These are phyloP conservation scores for Zaprionus camerounensis DNA, from an alignment of 1,140 invertebrate genomes.

Conservation along the genomic window DNA sequence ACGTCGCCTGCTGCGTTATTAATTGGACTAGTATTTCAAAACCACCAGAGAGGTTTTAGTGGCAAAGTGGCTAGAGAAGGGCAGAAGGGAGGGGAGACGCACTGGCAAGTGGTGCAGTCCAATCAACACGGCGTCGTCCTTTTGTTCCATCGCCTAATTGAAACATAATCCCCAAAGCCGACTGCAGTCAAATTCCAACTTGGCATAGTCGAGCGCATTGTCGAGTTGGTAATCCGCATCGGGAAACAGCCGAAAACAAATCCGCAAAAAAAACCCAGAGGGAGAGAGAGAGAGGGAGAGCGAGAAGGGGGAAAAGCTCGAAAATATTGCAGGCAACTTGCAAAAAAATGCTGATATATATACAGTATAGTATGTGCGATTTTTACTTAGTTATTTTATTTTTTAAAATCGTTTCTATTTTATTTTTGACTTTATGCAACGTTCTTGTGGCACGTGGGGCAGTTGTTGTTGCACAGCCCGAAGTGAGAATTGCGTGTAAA, in stretches of 20 bases:
- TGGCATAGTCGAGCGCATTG: constrained; percentile 48
- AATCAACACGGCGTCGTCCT: constrained; percentile 41
- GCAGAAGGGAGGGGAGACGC: background rate
- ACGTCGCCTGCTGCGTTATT: background rate
- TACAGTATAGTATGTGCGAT: background rate
- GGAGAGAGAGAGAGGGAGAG: background rate
- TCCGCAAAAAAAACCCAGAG: constrained; percentile 7
- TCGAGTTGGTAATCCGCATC: constrained; percentile 69
- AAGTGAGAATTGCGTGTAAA: constrained; percentile 72
- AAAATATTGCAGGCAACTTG: background rate
- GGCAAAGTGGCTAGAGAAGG: background rate
- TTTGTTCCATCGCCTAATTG: constrained; percentile 59
- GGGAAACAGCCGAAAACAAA: constrained; percentile 36
- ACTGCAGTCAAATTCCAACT: constrained; percentile 49
- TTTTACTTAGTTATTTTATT: constrained; percentile 13
- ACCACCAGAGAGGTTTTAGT: background rate
- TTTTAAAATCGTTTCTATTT: constrained; percentile 6
- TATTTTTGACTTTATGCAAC: background rate
- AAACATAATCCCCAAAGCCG: constrained; percentile 60
- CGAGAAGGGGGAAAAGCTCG: constrained; percentile 19
- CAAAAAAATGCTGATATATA: background rate
- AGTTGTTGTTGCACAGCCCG: constrained; percentile 23
- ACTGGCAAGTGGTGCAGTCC: constrained; percentile 31
- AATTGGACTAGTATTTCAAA: constrained; percentile 19
- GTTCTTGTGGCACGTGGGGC: constrained; percentile 13